Conservation (phyloP, 2,888 invertebrate genomes). For the Proisotoma minuta region DNA sequence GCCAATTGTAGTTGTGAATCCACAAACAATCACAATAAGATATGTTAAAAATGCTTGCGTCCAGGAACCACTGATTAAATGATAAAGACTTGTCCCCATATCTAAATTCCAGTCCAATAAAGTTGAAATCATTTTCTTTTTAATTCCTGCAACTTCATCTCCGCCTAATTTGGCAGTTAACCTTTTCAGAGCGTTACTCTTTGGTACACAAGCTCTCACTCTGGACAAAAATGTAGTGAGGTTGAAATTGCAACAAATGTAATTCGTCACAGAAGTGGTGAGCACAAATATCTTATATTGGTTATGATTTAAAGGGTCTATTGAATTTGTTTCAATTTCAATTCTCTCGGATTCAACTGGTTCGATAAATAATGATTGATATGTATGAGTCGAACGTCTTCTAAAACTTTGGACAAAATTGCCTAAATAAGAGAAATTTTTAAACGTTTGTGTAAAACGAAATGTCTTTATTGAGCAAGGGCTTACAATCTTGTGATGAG, state of each 20-base stretch:
- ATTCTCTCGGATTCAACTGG: no score
- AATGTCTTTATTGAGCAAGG: no score
- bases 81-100: background rate
- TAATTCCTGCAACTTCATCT: constrained; percentile 3
- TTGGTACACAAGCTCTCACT: background rate
- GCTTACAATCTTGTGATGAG: no score
- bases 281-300: background rate
- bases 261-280: constrained; percentile 1
- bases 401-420: background rate
- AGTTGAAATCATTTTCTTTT: background rate
- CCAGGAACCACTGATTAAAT: background rate
- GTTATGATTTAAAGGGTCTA: background rate
- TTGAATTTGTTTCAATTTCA: no score
- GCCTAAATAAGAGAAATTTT: no score
- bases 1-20: background rate
- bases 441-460: no score
- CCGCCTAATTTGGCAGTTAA: background rate
- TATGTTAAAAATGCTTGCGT: constrained; percentile 1
- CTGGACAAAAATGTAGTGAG: background rate
- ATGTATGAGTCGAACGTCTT: background rate
- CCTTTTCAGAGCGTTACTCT: background rate
- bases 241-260: constrained; percentile 1
- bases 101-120: constrained; percentile 5
- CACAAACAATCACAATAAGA: background rate
- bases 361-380: background rate